Conservation (phyloP, 1,140 invertebrate species). For the Rhyzopertha dominica region DNA sequence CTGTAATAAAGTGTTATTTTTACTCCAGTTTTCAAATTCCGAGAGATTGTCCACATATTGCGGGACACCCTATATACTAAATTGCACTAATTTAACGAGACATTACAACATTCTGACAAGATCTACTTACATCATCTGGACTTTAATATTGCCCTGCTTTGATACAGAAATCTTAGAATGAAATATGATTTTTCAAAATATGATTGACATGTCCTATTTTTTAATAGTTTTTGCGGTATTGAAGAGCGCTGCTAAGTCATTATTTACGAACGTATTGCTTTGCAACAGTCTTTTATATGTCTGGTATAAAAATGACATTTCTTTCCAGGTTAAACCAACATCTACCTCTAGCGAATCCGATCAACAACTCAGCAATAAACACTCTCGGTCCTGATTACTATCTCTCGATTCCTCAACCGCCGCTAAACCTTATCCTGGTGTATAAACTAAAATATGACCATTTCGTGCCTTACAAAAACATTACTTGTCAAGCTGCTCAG, state of each 20-base stretch:
- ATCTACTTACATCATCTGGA: no score
- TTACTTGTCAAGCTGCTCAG: constrained; percentile 18
- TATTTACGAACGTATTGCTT: background rate
- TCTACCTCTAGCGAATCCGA: constrained; percentile 9
- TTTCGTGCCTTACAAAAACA: constrained; percentile 22
- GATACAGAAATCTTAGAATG: no score
- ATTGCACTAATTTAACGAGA: no score
- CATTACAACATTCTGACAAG: no score
- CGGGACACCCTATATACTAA: no score
- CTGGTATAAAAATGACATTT: background rate
- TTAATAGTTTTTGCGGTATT: constrained; percentile 13
- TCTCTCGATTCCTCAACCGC: constrained; percentile 29
- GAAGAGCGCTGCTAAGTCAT: no score
- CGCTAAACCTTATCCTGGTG: constrained; percentile 19
- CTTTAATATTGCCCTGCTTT: no score
- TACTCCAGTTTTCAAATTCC: no score
- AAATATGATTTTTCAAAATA: constrained; percentile 2
- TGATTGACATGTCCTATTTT: constrained; percentile 15
- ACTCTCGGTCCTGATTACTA: constrained; percentile 14
- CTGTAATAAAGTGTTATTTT: no score
- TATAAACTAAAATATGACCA: constrained; percentile 23
- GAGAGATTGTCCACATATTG: no score
- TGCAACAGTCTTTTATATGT: constrained; percentile 11
- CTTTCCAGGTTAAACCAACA: constrained; percentile 21
- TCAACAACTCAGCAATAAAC: constrained; percentile 13